These are phyloP conservation scores for Uromys caudimaculatus DNA, from an alignment of 2,797 vertebrate genomes.

Conservation along the genomic window DNA sequence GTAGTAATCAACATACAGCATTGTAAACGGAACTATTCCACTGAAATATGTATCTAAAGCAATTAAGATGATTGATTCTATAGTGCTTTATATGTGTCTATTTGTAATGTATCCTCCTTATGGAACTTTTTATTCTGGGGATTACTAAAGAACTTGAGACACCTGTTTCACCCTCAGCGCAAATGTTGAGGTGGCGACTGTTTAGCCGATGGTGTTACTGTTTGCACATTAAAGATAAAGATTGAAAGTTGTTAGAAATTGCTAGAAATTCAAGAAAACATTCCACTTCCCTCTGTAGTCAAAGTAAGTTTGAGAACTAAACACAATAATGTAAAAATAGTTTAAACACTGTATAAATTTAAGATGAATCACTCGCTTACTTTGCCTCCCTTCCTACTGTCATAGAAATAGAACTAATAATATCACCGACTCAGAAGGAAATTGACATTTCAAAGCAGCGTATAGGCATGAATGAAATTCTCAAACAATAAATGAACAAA, in stretches of 20 bases:
- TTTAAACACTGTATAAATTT: background rate
- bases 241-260: background rate
- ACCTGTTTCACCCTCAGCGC: background rate
- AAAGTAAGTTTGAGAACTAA: background rate
- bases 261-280: background rate
- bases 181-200: background rate
- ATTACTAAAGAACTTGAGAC: background rate
- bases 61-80: background rate
- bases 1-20: background rate
- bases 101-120: too few species aligned
- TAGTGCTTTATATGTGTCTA: background rate
- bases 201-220: background rate
- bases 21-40: background rate
- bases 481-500: background rate
- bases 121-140: background rate
- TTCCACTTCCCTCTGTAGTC: background rate
- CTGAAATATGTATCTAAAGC: background rate
- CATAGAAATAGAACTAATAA: background rate
- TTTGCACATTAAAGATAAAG: slow-evolving; percentile 7
- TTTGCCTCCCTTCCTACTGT: background rate
- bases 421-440: background rate
- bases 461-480: background rate
- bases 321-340: background rate
- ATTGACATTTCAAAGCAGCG: background rate
- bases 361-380: background rate